Evolutionary conservation across 2,888 invertebrate species (phyloP), one percentile per base, ranked within the genome.

Genomic region (Luffia ferchaultella): DNA sequence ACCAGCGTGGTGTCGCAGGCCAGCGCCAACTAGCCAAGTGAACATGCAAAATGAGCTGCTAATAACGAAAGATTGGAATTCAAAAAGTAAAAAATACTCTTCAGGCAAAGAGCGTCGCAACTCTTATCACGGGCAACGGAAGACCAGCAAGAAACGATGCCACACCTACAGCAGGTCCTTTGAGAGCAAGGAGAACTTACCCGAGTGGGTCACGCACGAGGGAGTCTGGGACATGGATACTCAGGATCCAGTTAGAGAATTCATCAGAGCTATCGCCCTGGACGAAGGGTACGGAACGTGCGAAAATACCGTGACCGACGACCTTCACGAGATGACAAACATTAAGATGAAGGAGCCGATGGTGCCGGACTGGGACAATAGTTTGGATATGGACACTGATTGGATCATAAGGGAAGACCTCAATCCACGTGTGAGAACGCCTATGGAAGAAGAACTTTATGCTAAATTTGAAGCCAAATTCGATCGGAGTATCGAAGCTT

Each of bases 391-490:
- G 18, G 70, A 63, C 51, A 58, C 68, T 40, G 71, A 67, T 50
- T 80, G 83, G 80, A 64, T 69, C 54, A 62, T 75, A 50, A 59
- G 68, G 2, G 77, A 76, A 18, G 73, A 73, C 51, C 48, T 70
- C 2, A 63, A 65, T 18, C 70, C 71, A 20, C 67, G 68, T 52
- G 68, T 64, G 15, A 66, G 65, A 50, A 64, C 73, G 41, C 79
- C 79, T 16, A 62, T 67, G 60, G 86, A 87, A 60, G 77, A 79
- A 57, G 82, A 87, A 61, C 70, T 83, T 51, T 85, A 88, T 58
- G 88, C 87, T 2, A 84, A 86, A 59, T 84, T 89, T 60, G 85
- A 88, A 63, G 89, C 90, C 5, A 90, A 90, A 70, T 90, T 90
- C 66, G 87, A 90, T 65, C 85, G 87, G 57, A 88, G 86, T 65